A percentile compares a stretch with the other conserved stretches of the same genome.
These are phyloP conservation scores for Hippocampus kuda DNA, from an alignment of 2,797 vertebrate genomes.

Conservation along the genomic window DNA sequence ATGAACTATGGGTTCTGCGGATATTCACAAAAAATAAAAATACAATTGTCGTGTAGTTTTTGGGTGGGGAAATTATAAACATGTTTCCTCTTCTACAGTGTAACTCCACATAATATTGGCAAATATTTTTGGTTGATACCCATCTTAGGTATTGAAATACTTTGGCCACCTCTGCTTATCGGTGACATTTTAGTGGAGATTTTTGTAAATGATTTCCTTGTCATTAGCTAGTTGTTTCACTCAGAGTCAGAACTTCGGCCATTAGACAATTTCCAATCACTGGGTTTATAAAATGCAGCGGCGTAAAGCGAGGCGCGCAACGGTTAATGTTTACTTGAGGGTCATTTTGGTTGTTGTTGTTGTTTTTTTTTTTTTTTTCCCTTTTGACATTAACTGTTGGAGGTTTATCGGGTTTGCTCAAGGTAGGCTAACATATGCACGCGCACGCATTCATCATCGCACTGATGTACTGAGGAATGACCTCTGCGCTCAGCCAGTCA, in stretches of 20 bases:
- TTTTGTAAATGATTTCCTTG: slow-evolving; percentile 6
- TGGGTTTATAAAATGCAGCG: slow-evolving; percentile 1
- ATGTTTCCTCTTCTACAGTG: too few species aligned
- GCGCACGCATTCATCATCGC: slow-evolving; percentile 39
- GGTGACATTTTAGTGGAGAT: slow-evolving; percentile 8
- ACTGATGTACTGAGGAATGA: slow-evolving; percentile 47
- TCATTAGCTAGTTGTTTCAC: background rate
- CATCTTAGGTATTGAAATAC: too few species aligned
- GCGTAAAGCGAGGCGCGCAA: slow-evolving; percentile 6
- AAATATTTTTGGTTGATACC: too few species aligned
- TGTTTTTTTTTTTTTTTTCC: background rate
- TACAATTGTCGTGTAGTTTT: too few species aligned
- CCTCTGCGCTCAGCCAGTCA: slow-evolving; percentile 35
- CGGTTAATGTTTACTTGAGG: slow-evolving; percentile 18
- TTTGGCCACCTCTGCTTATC: slow-evolving; percentile 5
- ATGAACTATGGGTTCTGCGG: too few species aligned
- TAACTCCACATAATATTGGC: too few species aligned
- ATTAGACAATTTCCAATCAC: background rate
- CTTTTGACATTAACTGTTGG: slow-evolving; percentile 8
- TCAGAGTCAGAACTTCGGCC: background rate
- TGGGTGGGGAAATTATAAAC: too few species aligned
- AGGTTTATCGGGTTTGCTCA: slow-evolving; percentile 32
- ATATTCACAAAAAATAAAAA: too few species aligned
- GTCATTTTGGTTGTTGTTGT: slow-evolving; percentile 4
- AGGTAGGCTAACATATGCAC: slow-evolving; percentile 20